Evolutionary conservation across 1,140 invertebrate genomes (phyloP).

Genomic region (Drosophila teissieri): DNA sequence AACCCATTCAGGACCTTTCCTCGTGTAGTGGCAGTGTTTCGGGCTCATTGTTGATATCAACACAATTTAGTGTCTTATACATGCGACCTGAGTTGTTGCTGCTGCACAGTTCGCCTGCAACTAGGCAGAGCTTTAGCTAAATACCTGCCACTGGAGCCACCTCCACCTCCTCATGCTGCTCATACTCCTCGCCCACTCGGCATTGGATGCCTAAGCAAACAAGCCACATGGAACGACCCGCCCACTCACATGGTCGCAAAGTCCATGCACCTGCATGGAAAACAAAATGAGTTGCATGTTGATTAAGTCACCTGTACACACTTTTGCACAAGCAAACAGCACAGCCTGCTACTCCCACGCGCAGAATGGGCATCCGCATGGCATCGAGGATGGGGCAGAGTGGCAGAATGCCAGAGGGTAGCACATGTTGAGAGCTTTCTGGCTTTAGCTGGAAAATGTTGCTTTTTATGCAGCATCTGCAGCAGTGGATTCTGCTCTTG

Average conservation of each 20-base stretch:
- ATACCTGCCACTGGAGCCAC: conserved; percentile 51
- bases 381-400: background rate
- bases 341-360: conserved; percentile 33
- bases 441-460: conserved; percentile 73
- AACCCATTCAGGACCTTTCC: conserved; percentile 37
- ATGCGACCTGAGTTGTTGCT: conserved; percentile 50
- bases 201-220: conserved; percentile 56
- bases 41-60: conserved; percentile 82
- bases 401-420: background rate
- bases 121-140: conserved; percentile 71
- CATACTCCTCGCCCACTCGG: conserved; percentile 5
- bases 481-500: conserved; percentile 19
- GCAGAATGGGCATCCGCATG: background rate
- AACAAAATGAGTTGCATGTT: conserved; percentile 82
- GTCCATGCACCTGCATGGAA: conserved; percentile 57
- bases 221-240: conserved; percentile 22
- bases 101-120: conserved; percentile 47
- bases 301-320: conserved; percentile 82
- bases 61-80: conserved; percentile 81
- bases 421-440: conserved; percentile 54
- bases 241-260: conserved; percentile 23
- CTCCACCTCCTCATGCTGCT: conserved; percentile 5
- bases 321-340: conserved; percentile 66
- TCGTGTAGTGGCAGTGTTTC: conserved; percentile 67
- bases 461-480: conserved; percentile 74